Percentiles rank a stretch among this genome's conserved stretches.
These are phyloP conservation scores for Hydrochoerus hydrochaeris DNA, from an alignment of 2,113 vertebrate species.

Conservation along the genomic window DNA sequence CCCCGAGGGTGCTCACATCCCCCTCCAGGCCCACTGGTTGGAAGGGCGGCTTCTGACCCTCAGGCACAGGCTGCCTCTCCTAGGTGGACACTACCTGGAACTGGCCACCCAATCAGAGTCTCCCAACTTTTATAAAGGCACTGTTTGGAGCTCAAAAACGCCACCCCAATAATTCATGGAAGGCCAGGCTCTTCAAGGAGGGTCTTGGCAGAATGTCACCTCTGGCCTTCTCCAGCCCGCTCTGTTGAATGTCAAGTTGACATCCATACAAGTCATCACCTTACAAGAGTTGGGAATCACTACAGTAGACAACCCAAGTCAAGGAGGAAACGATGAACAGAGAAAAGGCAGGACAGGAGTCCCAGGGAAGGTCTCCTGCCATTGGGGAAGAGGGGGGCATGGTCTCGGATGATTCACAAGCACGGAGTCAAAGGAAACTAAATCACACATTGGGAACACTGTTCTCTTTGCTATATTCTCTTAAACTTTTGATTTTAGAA, in stretches of 20 bases:
- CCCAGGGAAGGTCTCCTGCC: neutral
- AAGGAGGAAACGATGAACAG: rapidly evolving
- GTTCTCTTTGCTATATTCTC: neutral
- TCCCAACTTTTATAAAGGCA: neutral
- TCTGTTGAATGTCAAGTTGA: neutral
- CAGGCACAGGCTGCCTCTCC: rapidly evolving
- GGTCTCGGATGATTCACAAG: neutral
- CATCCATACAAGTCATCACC: neutral
- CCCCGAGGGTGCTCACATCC: neutral
- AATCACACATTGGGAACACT: neutral
- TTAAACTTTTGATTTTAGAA: neutral
- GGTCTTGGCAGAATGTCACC: neutral
- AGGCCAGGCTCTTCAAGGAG: neutral
- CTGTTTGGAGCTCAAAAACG: neutral
- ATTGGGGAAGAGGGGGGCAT: rapidly evolving
- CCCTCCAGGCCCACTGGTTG: neutral
- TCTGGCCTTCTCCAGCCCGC: too few relatives aligned
- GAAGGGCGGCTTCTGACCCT: neutral
- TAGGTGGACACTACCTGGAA: neutral
- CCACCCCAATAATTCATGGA: neutral
- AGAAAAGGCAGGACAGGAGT: neutral
- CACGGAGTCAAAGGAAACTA: neutral
- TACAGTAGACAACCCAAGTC: neutral
- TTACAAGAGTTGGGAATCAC: neutral
- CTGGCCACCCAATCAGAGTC: neutral